These are phyloP conservation scores for Hippoglossus hippoglossus DNA, from an alignment of 2,797 vertebrate species.

Conservation along the genomic window DNA sequence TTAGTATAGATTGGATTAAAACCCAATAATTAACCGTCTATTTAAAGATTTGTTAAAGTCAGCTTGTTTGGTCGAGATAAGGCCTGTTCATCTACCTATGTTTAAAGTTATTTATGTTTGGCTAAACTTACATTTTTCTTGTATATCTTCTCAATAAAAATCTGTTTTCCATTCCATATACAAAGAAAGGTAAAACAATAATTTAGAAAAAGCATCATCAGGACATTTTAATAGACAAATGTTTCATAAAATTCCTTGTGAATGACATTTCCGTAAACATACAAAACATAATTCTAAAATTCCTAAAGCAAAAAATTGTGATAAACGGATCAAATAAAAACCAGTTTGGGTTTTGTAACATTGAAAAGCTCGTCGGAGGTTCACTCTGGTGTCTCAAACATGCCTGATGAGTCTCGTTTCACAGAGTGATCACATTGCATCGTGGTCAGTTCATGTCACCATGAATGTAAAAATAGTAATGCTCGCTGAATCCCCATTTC, in stretches of 20 bases:
- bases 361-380: conserved; percentile 34
- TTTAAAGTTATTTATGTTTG: background rate
- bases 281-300: conserved; percentile 61
- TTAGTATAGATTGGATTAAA: background rate
- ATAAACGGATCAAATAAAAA: conserved; percentile 40
- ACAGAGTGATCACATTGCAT: conserved; percentile 27
- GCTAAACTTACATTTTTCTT: background rate
- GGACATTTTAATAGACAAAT: conserved; percentile 74
- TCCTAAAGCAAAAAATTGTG: conserved; percentile 38
- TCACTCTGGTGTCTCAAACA: conserved; percentile 10
- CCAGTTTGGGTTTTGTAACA: conserved; percentile 44
- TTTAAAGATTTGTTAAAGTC: background rate
- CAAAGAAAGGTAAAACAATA: conserved; percentile 6
- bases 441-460: conserved; percentile 61
- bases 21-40: background rate
- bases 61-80: background rate
- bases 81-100: background rate
- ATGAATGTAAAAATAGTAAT: conserved; percentile 40
- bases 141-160: background rate
- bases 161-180: background rate
- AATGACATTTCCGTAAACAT: conserved; percentile 63
- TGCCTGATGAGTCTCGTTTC: conserved; percentile 13
- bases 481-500: conserved; percentile 21
- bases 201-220: conserved; percentile 67
- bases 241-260: conserved; percentile 65